Evolutionary conservation across 2,797 vertebrate species (phyloP).

Genomic region (Lateolabrax maculatus): DNA sequence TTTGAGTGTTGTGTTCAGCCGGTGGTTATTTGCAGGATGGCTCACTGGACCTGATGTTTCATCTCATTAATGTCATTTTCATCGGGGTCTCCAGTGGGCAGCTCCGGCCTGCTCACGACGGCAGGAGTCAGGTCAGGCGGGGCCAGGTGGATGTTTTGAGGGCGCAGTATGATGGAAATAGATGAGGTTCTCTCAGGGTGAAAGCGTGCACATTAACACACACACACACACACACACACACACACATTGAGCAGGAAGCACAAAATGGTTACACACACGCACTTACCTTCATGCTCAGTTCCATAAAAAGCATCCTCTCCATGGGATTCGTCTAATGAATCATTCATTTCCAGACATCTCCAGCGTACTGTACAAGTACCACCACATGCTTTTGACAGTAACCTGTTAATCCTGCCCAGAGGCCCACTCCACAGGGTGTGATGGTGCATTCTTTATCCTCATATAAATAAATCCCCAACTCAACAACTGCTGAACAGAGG

Average conservation of each 20-base stretch:
- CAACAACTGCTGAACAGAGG: slow-evolving; percentile 4
- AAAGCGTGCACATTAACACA: slow-evolving; percentile 12
- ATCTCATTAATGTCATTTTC: slow-evolving; percentile 45
- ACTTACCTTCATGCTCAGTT: neutral
- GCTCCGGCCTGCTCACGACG: slow-evolving; percentile 4
- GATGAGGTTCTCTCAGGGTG: slow-evolving; percentile 30
- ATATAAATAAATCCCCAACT: slow-evolving; percentile 28
- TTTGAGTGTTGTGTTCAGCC: neutral
- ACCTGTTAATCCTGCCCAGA: slow-evolving; percentile 72
- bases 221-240: neutral
- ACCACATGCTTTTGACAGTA: slow-evolving; percentile 61
- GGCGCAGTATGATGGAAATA: slow-evolving; percentile 41
- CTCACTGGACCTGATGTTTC: slow-evolving; percentile 37
- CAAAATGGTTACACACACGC: neutral
- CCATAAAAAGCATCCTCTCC: slow-evolving; percentile 46
- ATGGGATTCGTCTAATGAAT: slow-evolving; percentile 47
- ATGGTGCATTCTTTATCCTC: slow-evolving; percentile 25
- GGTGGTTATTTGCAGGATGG: neutral
- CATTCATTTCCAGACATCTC: slow-evolving; percentile 65
- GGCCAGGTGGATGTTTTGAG: slow-evolving; percentile 44
- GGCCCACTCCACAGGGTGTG: slow-evolving; percentile 46
- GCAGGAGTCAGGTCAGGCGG: slow-evolving; percentile 17
- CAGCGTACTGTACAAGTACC: slow-evolving; percentile 68
- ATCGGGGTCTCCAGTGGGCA: neutral
- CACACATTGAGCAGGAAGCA: neutral